Base-by-base conservation (phyloP, 2,113 vertebrate genomes). In the Pelvicachromis taeniatus region DNA sequence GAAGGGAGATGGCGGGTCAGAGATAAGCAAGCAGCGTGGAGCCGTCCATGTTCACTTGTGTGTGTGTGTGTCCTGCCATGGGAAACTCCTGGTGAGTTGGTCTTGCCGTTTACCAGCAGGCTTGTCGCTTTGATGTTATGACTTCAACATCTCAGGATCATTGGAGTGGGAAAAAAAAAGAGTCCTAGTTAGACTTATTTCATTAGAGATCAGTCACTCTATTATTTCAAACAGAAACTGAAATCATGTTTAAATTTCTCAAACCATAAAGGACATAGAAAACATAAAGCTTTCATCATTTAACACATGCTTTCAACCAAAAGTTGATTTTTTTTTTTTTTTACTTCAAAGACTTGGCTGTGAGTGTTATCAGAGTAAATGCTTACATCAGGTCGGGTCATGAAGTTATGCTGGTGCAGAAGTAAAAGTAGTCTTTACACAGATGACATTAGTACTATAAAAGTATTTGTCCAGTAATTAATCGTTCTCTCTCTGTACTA, bases 11-110 rank as follows among this genome's bases (percentile, higher is more conserved):
- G 91, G 90, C 53, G 73, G 89, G 89, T 93, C 87, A 84, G 84
- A 95, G 94, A 95, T 95, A 95, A 95, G 89, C 87, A 23, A 86
- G 81, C 90, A 93, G 94, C 35, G 13, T 93, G 92, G 90, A 91
- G 92, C 86, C 80, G 31, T 82, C 81, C 84, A 56, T 88, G 91
- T 88, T 75, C 45, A 11, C 77, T 48, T 85, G 70, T 87, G 85
- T 88, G 26, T 88, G 26, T 26, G 85, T 88, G 81, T 61, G 83
- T 88, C 78, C 83, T 70, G 84, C 87, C 56, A 82, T 80, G 83
- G 85, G 58, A 86, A 91, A 84, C 86, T 94, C 91, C 90, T 63
- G 89, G 89, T 87, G 91, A 81, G 91, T 35, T 38, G 78, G 86
- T 80, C 86, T 78, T 88, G 86, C 85, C 85, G 31, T 42, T 88